phyloP scores from a whole-genome alignment of 2,113 vertebrate species.

The Varanus salvator region DNA sequence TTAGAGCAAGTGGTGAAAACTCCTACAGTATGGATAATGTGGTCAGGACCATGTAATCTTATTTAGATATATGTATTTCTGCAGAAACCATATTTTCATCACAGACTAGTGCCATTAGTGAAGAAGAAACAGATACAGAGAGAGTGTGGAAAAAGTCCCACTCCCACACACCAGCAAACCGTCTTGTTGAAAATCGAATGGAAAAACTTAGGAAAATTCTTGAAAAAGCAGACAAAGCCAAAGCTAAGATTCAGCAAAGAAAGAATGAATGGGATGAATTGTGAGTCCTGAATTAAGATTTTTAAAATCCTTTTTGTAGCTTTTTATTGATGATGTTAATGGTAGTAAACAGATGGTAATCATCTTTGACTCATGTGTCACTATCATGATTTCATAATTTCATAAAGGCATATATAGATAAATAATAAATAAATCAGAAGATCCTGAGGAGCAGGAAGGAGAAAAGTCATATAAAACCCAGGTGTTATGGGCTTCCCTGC shows the following conservation, averaged over 20 bases:
- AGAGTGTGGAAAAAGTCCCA: constrained; percentile 39
- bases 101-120: background rate
- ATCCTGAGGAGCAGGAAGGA: background rate
- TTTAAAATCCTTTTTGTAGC: background rate
- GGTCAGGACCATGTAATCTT: background rate
- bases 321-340: background rate
- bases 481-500: background rate
- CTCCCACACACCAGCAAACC: constrained; percentile 19
- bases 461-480: background rate
- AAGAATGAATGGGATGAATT: constrained; percentile 89
- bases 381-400: background rate
- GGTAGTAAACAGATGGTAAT: constrained; percentile 10
- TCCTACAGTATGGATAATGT: background rate
- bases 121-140: constrained; percentile 45
- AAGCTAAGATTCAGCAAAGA: constrained; percentile 82
- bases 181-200: constrained; percentile 75
- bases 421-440: too few species aligned
- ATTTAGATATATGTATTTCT: background rate
- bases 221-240: constrained; percentile 84
- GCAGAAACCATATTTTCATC: constrained; percentile 28
- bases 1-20: background rate
- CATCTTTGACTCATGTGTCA: constrained; percentile 6
- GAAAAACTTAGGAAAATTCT: constrained; percentile 83
- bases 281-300: constrained; percentile 78
- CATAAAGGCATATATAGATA: constrained; percentile 5